Evolutionary conservation across 2,888 invertebrate genomes (phyloP), one percentile per base, ranked within the genome.

Genomic region (Mamestra brassicae): DNA sequence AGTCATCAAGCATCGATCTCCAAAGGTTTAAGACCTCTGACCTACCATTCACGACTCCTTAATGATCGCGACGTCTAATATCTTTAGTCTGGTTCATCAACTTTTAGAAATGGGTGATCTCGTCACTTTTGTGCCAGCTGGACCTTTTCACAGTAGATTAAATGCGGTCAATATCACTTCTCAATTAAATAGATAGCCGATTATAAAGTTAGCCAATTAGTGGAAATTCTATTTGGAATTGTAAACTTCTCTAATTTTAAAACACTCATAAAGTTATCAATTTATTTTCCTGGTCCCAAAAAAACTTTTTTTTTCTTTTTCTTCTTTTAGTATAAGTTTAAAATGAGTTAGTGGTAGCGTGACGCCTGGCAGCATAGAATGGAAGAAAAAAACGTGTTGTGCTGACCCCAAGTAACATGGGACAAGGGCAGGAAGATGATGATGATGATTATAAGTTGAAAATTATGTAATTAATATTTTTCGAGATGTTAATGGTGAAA

Each of bases 31-130:
- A 15, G 66, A 63, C 63, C 72, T 66, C 64, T 54, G 63, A 71
- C 78, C 66, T 57, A 52, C 26, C 77, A 70, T 65, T 82, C 42
- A 61, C 57, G 67, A 76, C 60, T 63, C 60, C 57, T 67, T 83
- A 72, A 80, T 83, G 63, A 55, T 34, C 50, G 52, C 11, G 34
- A 15, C 36, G 72, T 72, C 45, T 78, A 78, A 72, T 83, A 77
- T 63, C 73, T 78, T 61, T 65, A 54, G 64, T 83, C 72, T 72
- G 79, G 54, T 54, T 50, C 65, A 80, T 83, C 73, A 80, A 69
- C 57, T 69, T 65, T 71, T 54, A 68, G 67, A 64, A 79, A 79
- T 34, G 17, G 63, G 3, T 11, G 54, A 78, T 58, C 58, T 71
- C 34, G 38, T 61, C 69, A 66, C 34, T 74, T 83, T 81, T 69